Percentiles rank a stretch among this genome's conserved stretches.
Conservation (phyloP, 2,888 invertebrate species). For the Theretra japonica region DNA sequence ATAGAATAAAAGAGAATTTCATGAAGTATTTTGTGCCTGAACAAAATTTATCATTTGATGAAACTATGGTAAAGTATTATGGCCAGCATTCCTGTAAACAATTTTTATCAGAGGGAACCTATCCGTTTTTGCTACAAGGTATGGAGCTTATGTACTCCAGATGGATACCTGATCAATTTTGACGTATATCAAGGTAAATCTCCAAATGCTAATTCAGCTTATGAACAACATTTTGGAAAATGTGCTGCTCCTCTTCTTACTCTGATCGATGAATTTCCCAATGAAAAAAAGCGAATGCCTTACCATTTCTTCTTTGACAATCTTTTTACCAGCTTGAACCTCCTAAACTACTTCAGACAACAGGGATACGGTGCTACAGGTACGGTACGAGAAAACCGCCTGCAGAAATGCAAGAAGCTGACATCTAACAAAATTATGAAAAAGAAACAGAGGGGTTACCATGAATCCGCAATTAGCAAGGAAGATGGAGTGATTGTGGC, state of each 20-base stretch:
- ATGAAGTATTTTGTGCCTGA: no score
- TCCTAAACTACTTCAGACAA: constrained; percentile 1
- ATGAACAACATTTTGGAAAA: background rate
- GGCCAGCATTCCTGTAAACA: constrained; percentile 22
- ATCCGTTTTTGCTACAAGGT: constrained; percentile 21
- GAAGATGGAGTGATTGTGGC: no score
- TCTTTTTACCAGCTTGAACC: constrained; percentile 16
- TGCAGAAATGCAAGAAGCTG: constrained; percentile 27
- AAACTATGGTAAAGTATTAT: constrained; percentile 22
- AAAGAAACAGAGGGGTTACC: constrained; percentile 27
- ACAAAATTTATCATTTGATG: background rate
- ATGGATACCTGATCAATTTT: background rate
- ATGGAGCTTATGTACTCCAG: background rate
- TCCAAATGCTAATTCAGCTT: constrained; percentile 8
- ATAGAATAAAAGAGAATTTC: no score
- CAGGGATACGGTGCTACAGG: constrained; percentile 27
- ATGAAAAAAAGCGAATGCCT: background rate
- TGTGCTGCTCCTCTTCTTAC: no score
- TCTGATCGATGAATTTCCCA: no score
- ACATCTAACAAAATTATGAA: constrained; percentile 27
- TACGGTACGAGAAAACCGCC: constrained; percentile 29
- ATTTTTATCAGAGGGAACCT: constrained; percentile 28
- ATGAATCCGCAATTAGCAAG: background rate
- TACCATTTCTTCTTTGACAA: constrained; percentile 22
- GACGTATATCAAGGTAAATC: constrained; percentile 21